Evolutionary conservation across 2,113 vertebrate genomes (phyloP), one percentile per base, ranked within the genome.

Genomic region (Turdus rufiventris): DNA sequence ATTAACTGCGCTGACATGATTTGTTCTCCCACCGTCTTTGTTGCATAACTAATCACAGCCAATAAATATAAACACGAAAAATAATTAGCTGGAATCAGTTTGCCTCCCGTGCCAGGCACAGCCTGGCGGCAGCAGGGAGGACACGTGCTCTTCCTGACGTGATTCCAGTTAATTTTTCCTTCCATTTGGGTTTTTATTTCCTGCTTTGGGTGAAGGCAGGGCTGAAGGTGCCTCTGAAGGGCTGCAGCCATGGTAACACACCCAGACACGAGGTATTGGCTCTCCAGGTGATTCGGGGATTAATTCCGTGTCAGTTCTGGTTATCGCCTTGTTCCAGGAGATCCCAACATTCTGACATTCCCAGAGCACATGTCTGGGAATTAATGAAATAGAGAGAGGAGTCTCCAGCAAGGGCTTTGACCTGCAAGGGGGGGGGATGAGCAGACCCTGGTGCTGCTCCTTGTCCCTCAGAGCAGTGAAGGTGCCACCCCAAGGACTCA

Each of bases 31-130:
- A 29, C 79, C 23, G 65, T 38, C 92, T 94, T 89, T 94, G 91
- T 90, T 92, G 91, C 91, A 79, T 85, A 92, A 88, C 91, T 96
- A 96, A 97, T 96, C 90, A 67, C 73, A 72, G 84, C 79, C 89
- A 95, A 97, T 91, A 93, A 93, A 94, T 80, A 93, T 45, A 91
- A 91, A 93, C 84, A 92, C 84, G 47, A 74, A 89, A 51, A 89
- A 85, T 82, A 94, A 96, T 93, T 84, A 94, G 82, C 86, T 91
- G 56, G 54, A 93, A 84, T 92, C 76, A 72, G 85, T 84, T 86
- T 11, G 4, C 36, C 1, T 0, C 48, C 50, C 40, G 2, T 24
- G 17, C 77, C 56, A 20, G 50, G 71, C 88, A 57, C 80, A 81
- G 78, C 91, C 76, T 5, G 11, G 66, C 19, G 2, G 10, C 70